Conservation (phyloP, 2,113 vertebrate species). For the Sciurus niger region DNA sequence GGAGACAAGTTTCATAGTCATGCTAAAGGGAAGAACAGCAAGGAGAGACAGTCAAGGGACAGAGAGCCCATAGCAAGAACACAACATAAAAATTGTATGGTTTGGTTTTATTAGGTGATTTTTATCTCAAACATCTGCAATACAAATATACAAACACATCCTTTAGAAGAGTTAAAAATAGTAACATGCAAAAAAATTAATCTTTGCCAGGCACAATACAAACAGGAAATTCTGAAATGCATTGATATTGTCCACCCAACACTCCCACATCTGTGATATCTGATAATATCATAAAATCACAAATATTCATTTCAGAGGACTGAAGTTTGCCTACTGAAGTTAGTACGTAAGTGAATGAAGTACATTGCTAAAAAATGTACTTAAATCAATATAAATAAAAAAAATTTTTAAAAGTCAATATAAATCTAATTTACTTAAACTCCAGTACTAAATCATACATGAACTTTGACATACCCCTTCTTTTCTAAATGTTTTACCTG, state of each 20-base stretch:
- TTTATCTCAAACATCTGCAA: not conserved
- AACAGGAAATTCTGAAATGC: conserved; percentile 16
- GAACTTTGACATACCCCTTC: not conserved
- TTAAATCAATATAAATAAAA: conserved; percentile 1
- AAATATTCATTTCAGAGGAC: not conserved
- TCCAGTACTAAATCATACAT: not conserved
- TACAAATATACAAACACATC: not conserved
- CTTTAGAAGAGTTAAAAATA: conserved; percentile 25
- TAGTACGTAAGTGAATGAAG: not conserved
- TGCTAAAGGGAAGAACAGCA: not conserved
- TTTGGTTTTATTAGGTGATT: not conserved
- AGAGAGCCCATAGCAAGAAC: not conserved
- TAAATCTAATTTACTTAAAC: conserved; percentile 53
- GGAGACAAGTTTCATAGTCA: not conserved
- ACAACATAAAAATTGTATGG: not conserved
- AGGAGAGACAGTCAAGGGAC: not conserved
- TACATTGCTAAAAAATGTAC: not conserved
- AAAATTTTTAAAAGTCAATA: not conserved
- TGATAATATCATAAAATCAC: not conserved
- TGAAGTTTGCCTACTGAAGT: not conserved
- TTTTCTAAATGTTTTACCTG: conserved; percentile 14
- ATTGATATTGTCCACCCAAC: not conserved
- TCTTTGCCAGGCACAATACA: not conserved
- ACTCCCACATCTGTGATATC: not conserved
- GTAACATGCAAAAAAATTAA: not conserved